Base-by-base conservation (phyloP, 2,888 invertebrate genomes). In the Aphelenchoides bicaudatus region DNA sequence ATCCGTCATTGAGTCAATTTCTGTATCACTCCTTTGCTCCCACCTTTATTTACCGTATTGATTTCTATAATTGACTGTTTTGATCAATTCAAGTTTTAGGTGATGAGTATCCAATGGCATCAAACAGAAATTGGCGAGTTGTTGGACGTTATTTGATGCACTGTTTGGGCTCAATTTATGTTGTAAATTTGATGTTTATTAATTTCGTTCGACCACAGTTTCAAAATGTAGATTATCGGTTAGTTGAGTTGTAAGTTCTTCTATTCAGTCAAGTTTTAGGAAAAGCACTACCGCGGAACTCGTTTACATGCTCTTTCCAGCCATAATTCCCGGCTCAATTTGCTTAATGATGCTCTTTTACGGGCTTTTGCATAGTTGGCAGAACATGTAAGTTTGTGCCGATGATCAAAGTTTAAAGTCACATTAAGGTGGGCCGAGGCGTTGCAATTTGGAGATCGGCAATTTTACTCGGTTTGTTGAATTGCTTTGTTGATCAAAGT, bases 351-450 rank as follows among this genome's bases (percentile, higher is more conserved):
- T 86, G 72, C 87, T 86, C 2, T 92, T 92, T 82, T 94, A 90
- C 82, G 85, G 88, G 62, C 82, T 94, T 2, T 82, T 94, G 3
- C 93, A 96, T 76, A 86, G 88, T 0, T 91, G 91, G 90, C 84
- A 88, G 74, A 94, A 94, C 80, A 88, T 88, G 19, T n/a, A n/a
- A n/a, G n/a, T n/a, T n/a, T n/a, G n/a, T n/a, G n/a, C n/a, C n/a
- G n/a, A n/a, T n/a, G n/a, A n/a, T 46, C n/a, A 29, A 21, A 8
- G 25, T 28, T 30, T n/a, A 4, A 49, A 29, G 21, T 5, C 34
- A 50, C 10, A 38, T 58, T 88, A 21, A n/a, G n/a, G n/a, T 89
- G 88, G 75, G 88, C 91, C 0, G 94, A 96, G 80, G 84, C 92
- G 81, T 80, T 92, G 61, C 85, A 85, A 61, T 96, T 94, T 80